Conservation (phyloP, 2,113 vertebrate species). For the Zosterops pallidus region DNA sequence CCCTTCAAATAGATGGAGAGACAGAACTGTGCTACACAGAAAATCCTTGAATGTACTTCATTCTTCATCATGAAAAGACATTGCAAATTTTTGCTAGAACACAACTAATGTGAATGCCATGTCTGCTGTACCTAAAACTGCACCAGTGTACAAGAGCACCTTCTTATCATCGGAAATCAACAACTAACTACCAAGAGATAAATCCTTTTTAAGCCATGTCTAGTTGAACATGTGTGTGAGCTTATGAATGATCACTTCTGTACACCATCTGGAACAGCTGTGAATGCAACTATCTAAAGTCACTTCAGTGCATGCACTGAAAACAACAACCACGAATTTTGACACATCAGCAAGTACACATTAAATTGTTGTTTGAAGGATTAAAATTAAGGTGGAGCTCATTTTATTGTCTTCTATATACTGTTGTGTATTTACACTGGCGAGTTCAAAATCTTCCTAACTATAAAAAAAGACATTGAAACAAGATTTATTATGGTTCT, state of each 20-base stretch:
- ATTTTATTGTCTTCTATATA: neutral
- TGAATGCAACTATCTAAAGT: neutral
- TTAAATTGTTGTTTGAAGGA: neutral
- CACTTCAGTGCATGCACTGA: neutral
- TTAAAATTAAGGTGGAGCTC: neutral
- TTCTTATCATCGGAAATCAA: neutral
- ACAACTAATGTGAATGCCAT: neutral
- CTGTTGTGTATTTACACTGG: neutral
- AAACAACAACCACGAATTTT: fast-evolving
- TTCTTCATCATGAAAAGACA: neutral
- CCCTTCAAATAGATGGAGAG: neutral
- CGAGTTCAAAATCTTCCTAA: neutral
- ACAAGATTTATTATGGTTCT: neutral
- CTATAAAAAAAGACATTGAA: neutral
- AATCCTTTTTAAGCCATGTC: neutral
- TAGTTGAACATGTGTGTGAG: neutral
- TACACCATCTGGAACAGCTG: neutral
- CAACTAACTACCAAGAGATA: neutral
- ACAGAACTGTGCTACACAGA: neutral
- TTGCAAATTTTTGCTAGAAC: neutral
- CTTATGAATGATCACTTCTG: neutral
- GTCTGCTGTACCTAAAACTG: neutral
- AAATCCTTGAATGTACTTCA: neutral
- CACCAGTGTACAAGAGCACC: fast-evolving
- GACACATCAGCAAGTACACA: neutral